phyloP scores from a whole-genome alignment of 2,888 invertebrate species.

The Desoria tigrina region DNA sequence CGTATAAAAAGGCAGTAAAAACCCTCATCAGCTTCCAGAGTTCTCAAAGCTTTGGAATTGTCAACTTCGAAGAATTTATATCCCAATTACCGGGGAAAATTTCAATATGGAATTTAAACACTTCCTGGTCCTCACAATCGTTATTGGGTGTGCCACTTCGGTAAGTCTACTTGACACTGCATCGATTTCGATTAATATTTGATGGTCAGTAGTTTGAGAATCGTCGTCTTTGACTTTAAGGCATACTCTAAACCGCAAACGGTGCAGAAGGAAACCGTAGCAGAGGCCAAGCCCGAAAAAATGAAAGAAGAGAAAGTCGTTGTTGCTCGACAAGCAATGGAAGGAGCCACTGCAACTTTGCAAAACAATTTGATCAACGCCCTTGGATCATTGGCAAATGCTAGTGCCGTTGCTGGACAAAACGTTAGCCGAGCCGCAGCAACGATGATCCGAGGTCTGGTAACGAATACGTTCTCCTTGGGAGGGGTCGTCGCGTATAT shows the following conservation, averaged over 20 bases:
- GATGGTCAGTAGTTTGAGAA: no score
- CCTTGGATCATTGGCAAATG: slow-evolving; percentile 45
- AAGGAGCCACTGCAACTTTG: slow-evolving; percentile 44
- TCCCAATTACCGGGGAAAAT: no score
- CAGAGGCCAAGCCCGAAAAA: background rate
- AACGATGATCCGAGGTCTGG: slow-evolving; percentile 48
- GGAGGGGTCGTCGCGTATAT: slow-evolving; percentile 52
- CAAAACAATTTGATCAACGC: slow-evolving; percentile 50
- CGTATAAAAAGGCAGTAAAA: slow-evolving; percentile 22
- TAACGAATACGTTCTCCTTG: slow-evolving; percentile 47
- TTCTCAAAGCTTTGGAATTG: slow-evolving; percentile 5
- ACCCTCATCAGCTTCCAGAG: slow-evolving; percentile 22
- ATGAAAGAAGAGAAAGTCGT: background rate
- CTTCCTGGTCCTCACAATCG: slow-evolving; percentile 36
- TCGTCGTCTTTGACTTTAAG: no score
- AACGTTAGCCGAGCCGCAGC: slow-evolving; percentile 51
- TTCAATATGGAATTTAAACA: slow-evolving; percentile 46
- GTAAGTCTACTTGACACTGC: slow-evolving; percentile 32
- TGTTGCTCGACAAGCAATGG: slow-evolving; percentile 49
- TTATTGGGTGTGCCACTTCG: slow-evolving; percentile 45
- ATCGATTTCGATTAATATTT: background rate
- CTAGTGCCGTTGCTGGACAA: slow-evolving; percentile 46
- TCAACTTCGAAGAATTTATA: no score
- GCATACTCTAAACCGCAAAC: background rate
- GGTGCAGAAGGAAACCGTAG: background rate